Evolutionary conservation across 1,140 invertebrate genomes (phyloP), one percentile per base, ranked within the genome.

Genomic region (Bombus confusus): DNA sequence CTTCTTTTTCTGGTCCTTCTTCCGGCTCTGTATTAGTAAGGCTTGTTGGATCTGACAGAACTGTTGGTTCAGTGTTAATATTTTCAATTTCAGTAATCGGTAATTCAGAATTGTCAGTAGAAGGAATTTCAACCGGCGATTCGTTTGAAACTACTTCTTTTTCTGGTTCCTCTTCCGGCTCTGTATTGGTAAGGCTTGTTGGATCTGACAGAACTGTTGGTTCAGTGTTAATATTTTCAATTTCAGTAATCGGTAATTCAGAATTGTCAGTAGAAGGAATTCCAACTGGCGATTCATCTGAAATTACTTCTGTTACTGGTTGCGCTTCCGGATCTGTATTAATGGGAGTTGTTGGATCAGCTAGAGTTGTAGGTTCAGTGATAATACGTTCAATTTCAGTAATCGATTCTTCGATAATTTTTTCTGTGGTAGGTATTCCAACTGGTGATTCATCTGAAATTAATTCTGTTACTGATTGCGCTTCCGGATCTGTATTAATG

Each of bases 391-490:
- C 6, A 22, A 8, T 57, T 9, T 57, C 52, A 25, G 22, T 25
- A 25, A 2, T n/a, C n/a, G n/a, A n/a, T n/a, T n/a, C n/a, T n/a
- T n/a, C n/a, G n/a, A n/a, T n/a, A n/a, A n/a, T n/a, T n/a, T n/a
- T 15, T 47, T 64, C 59, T 13, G 0, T 13, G 15, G 57, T 0
- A 28, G 57, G 9, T 3, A 8, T 59, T 25, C 0, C 57, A 9
- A 10, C 25, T 0, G 57, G 28, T 15, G 0, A 0, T 68, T 34
- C 9, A 9, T 2, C 0, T 28, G 3, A 39, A 12, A 5, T 3
- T 39, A 12, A 2, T 39, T 39, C 0, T 28, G 3, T 39, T 28
- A 0, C 4, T 0, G 6, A 3, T 39, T 39, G 9, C 2, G 0
- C 4, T 13, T 28, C 10, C 1, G 8, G 6, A 28, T 28, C 37